Conservation (phyloP, 2,113 vertebrate genomes). For the Alethe castanea region DNA sequence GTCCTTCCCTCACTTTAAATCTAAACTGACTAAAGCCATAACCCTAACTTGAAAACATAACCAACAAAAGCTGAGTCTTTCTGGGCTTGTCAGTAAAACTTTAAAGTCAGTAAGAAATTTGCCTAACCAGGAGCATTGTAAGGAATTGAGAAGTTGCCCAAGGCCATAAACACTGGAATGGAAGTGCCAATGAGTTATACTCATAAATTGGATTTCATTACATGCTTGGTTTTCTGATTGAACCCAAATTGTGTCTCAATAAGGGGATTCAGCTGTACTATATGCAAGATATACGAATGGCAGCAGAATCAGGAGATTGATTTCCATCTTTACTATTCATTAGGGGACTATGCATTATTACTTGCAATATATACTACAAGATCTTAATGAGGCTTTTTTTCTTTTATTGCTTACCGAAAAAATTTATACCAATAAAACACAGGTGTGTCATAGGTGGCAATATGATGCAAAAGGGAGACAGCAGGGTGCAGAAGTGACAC, state of each 20-base stretch:
- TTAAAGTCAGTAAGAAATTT: background rate
- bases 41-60: background rate
- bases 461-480: background rate
- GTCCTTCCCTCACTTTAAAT: background rate
- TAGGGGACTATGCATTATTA: slow-evolving; percentile 69
- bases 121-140: background rate
- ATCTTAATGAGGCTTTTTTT: slow-evolving; percentile 58
- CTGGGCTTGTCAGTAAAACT: background rate
- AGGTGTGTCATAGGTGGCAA: background rate
- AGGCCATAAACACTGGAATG: background rate
- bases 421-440: background rate
- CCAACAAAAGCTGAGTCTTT: background rate
- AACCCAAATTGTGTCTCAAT: slow-evolving; percentile 33
- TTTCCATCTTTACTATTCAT: slow-evolving; percentile 73
- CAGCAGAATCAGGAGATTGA: slow-evolving; percentile 63
- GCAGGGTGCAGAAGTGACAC: background rate
- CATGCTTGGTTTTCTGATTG: slow-evolving; percentile 10
- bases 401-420: slow-evolving; percentile 58
- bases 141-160: background rate
- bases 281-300: slow-evolving; percentile 41
- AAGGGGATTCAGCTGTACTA: slow-evolving; percentile 42
- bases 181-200: background rate
- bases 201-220: background rate
- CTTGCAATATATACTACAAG: slow-evolving; percentile 64
- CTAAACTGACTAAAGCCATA: background rate